Evolutionary conservation across 2,797 vertebrate species (phyloP).

Genomic region (Aplochiton taeniatus): DNA sequence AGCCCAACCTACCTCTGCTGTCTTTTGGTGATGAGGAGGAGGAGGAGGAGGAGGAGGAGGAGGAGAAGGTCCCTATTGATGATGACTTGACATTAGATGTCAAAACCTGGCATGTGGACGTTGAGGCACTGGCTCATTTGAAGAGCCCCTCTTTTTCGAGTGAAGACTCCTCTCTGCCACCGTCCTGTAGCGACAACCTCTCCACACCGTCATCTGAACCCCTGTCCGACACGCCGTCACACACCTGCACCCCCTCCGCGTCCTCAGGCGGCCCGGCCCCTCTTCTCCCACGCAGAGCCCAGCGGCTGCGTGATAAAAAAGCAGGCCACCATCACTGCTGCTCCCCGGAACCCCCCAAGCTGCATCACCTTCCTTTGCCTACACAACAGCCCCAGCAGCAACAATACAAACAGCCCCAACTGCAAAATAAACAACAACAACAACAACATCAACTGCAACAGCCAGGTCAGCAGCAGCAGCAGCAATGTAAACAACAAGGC

Average conservation of each 20-base stretch:
- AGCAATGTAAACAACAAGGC: background rate
- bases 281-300: conserved; percentile 32
- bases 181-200: conserved; percentile 6
- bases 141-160: conserved; percentile 21
- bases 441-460: background rate
- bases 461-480: background rate
- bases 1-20: conserved; percentile 43
- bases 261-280: background rate
- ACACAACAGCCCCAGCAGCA: conserved; percentile 5
- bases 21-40: conserved; percentile 34
- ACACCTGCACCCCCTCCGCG: conserved; percentile 23
- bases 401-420: conserved; percentile 5
- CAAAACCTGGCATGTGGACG: conserved; percentile 49
- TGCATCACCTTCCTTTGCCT: conserved; percentile 36
- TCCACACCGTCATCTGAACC: conserved; percentile 25
- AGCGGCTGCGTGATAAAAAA: conserved; percentile 40
- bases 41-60: conserved; percentile 28
- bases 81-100: conserved; percentile 51
- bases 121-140: conserved; percentile 15
- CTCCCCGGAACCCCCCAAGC: conserved; percentile 50
- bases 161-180: conserved; percentile 11
- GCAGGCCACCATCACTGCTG: conserved; percentile 28
- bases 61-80: conserved; percentile 36
- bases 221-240: conserved; percentile 27
- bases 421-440: background rate